Evolutionary conservation across 2,888 invertebrate genomes (phyloP), one percentile per base, ranked within the genome.

Genomic region (Heterodera filipjevi): DNA sequence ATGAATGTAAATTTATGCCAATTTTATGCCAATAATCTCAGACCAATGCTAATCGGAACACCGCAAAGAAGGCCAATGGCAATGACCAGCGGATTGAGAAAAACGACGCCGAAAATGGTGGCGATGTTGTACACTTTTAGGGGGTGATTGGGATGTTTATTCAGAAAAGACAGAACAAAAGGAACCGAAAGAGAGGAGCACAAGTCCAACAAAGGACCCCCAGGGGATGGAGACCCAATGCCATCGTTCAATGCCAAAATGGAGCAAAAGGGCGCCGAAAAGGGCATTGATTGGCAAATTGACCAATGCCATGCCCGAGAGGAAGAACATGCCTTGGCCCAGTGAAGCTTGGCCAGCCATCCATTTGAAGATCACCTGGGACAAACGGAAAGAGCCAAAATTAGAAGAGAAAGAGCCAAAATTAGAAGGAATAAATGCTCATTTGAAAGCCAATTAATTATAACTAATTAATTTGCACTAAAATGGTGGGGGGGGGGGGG

Each of bases 71-170:
- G 92, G 85, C 96, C 95, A 86, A 96, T 92, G 27, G 95, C 96
- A 82, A 96, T 95, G 91, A 96, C 96, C 89, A 96, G 92, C 90
- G 95, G 95, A 91, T 95, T 95, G 10, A 96, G 95, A 84, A 95
- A 92, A 81, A 95, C 93, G 86, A 95, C 93, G 85, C 96, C 95
- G 90, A 96, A 96, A 91, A 96, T 96, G 87, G 94, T 95, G 89
- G 95, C 91, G 90, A 96, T 92, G 90, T 96, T 95, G 89, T 95
- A 95, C 89, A 94, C 95, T 95, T 92, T 78, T 92, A 92, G 80
- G 35, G 19, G 16, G 35, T 16, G 59, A 49, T 19, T 22, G 33
- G 27, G 19, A 32, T 6, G 14, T n/a, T 70, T 68, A n/a, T 32
- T 32, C 35, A 35, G 33, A 73, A 19, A 8, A n/a, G 46, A 3